Conservation (phyloP, 2,113 vertebrate genomes). For the Dolichallabes microphthalmus region DNA sequence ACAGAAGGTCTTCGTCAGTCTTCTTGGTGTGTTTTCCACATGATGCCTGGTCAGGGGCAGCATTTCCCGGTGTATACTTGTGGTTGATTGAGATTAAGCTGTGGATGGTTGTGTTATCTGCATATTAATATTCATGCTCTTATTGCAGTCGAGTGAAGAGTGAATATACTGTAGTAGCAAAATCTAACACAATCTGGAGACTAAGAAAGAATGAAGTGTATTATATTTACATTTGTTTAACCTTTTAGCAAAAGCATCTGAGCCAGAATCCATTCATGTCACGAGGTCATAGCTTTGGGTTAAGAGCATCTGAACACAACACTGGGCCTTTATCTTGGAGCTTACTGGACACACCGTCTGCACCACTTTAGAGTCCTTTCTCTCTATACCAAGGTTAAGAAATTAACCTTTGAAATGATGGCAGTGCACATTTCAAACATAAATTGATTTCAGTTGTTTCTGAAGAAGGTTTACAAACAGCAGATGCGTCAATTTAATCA, state of each 20-base stretch:
- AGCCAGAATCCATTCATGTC: background rate
- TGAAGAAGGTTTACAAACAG: background rate
- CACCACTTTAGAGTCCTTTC: background rate
- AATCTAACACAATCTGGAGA: background rate
- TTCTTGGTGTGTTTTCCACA: background rate
- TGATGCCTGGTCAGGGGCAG: background rate
- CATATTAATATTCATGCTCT: background rate
- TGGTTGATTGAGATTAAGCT: background rate
- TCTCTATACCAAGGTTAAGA: background rate
- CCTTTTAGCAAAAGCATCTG: background rate
- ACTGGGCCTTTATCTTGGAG: background rate
- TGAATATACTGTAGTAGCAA: background rate
- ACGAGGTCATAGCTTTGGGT: background rate
- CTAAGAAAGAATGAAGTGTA: background rate
- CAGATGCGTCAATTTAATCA: background rate
- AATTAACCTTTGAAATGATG: background rate
- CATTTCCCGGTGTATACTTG: background rate
- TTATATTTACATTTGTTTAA: background rate
- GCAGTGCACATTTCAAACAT: background rate
- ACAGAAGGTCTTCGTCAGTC: background rate
- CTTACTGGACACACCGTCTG: background rate
- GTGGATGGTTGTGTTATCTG: background rate
- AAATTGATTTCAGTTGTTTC: background rate
- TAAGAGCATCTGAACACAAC: background rate
- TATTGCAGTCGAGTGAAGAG: background rate